Evolutionary conservation across 2,113 vertebrate species (phyloP).

Genomic region (Misgurnus anguillicaudatus): DNA sequence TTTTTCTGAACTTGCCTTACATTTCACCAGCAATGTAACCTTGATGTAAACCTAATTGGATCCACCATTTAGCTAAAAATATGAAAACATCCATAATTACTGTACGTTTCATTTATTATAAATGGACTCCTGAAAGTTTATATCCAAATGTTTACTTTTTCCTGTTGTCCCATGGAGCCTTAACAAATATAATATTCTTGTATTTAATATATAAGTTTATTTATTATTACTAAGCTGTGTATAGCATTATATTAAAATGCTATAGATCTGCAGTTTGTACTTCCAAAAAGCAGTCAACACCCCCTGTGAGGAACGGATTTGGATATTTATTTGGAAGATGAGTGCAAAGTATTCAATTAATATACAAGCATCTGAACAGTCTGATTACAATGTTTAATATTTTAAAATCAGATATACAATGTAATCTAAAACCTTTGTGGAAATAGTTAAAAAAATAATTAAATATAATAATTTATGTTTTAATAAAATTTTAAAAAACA

Average conservation of each 20-base stretch:
- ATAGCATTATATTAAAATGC: conserved; percentile 51
- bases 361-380: not conserved
- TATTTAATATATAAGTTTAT: conserved; percentile 44
- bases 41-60: not conserved
- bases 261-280: conserved; percentile 49
- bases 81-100: not conserved
- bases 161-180: conserved; percentile 53
- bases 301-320: conserved; percentile 13
- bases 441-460: not conserved
- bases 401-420: not conserved
- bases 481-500: not conserved
- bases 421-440: not conserved
- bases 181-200: conserved; percentile 56
- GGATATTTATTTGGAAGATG: not conserved
- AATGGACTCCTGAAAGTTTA: conserved; percentile 1
- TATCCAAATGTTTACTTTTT: conserved; percentile 23
- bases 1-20: not conserved
- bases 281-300: conserved; percentile 64
- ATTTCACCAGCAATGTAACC: conserved; percentile 20
- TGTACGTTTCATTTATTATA: not conserved
- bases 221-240: conserved; percentile 45
- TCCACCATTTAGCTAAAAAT: not conserved
- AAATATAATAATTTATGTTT: not conserved
- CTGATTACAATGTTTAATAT: not conserved
- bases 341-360: not conserved